Conservation (phyloP, 1,140 invertebrate species). For the Rhizoglyphus robini region DNA sequence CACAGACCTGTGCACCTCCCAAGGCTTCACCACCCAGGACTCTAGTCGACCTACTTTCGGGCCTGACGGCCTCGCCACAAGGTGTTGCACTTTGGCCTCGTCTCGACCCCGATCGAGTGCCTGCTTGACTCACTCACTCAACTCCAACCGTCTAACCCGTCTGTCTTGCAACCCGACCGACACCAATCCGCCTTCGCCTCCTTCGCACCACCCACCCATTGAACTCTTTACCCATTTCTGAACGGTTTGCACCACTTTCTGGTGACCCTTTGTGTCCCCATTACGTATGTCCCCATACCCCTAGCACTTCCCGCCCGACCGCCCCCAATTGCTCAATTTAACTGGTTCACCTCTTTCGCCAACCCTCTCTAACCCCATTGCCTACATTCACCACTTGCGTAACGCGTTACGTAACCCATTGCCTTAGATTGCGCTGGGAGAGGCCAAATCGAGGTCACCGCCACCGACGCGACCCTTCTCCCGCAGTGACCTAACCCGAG, state of each 20-base stretch:
- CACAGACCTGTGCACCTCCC: no score
- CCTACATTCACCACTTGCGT: neutral
- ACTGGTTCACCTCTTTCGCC: neutral
- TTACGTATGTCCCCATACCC: neutral
- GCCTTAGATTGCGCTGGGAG: no score
- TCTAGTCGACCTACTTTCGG: neutral
- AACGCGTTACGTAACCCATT: neutral
- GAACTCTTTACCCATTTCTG: neutral
- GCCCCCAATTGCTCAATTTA: no score
- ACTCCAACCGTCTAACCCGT: neutral
- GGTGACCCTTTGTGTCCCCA: neutral
- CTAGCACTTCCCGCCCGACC: neutral
- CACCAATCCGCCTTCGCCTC: neutral
- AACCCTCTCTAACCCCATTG: neutral
- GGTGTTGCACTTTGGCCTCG: no score
- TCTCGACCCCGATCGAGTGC: neutral
- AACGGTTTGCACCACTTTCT: neutral
- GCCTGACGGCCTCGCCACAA: neutral
- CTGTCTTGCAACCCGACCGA: neutral
- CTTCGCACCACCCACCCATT: neutral
- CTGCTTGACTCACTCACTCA: neutral
- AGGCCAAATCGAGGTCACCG: no score
- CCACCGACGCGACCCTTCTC: neutral
- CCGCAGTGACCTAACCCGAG: no score
- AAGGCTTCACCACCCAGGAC: no score